Conservation (phyloP, 1,140 invertebrate genomes). For the Chrysoperla carnea region DNA sequence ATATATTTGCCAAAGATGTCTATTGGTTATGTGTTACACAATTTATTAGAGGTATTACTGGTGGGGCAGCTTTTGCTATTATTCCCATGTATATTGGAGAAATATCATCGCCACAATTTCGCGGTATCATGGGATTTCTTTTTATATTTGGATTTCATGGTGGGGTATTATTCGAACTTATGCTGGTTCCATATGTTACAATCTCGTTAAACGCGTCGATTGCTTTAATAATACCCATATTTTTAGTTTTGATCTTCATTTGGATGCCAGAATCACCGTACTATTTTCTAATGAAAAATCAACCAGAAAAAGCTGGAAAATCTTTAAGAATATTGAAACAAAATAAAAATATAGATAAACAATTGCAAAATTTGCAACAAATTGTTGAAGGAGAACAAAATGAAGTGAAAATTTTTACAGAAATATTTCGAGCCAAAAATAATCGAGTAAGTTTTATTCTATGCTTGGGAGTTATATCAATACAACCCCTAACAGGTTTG, state of each 20-base stretch:
- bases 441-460: constrained; percentile 23
- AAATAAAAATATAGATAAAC: background rate
- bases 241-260: constrained; percentile 19
- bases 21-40: constrained; percentile 16
- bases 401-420: constrained; percentile 13
- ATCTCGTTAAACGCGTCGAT: constrained; percentile 25
- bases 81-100: background rate
- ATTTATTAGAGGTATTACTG: background rate
- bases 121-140: constrained; percentile 12
- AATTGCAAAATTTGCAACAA: background rate
- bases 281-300: constrained; percentile 9
- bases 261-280: constrained; percentile 28
- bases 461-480: constrained; percentile 24
- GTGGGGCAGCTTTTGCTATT: background rate
- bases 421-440: constrained; percentile 19
- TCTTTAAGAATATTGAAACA: constrained; percentile 10
- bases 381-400: background rate
- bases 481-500: constrained; percentile 40
- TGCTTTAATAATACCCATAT: constrained; percentile 22
- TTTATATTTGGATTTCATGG: constrained; percentile 24
- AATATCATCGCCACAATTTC: background rate
- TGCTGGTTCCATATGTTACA: constrained; percentile 25
- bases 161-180: constrained; percentile 21
- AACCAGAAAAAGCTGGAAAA: constrained; percentile 7
- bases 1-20: background rate